Conservation (phyloP, 2,797 vertebrate species). For the Kryptolebias ocellatus region DNA sequence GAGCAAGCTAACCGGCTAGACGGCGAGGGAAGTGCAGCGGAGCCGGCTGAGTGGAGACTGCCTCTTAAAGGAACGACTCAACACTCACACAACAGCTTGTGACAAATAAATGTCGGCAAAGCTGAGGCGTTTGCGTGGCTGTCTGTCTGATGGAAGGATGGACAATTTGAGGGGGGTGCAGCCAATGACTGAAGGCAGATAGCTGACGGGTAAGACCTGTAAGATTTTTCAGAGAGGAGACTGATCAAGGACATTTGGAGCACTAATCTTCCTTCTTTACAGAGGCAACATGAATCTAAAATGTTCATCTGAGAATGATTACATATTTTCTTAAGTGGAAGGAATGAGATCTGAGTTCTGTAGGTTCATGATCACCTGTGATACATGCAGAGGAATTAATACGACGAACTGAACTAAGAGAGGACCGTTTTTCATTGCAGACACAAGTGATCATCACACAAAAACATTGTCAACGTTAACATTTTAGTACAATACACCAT, state of each 20-base stretch:
- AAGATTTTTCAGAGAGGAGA: conserved; percentile 63
- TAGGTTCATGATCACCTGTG: conserved; percentile 8
- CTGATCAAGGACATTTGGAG: conserved; percentile 76
- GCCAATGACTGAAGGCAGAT: conserved; percentile 53
- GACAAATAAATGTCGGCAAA: conserved; percentile 28
- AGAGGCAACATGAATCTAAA: neutral
- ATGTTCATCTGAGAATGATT: too few species aligned
- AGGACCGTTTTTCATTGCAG: conserved; percentile 10
- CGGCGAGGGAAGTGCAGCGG: conserved; percentile 43
- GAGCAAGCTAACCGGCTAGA: conserved; percentile 37
- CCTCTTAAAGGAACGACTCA: conserved; percentile 76
- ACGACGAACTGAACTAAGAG: conserved; percentile 15
- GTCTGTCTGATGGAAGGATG: conserved; percentile 50
- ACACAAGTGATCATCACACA: conserved; percentile 16
- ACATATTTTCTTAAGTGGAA: neutral
- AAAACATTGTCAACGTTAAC: conserved; percentile 17
- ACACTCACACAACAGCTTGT: conserved; percentile 75
- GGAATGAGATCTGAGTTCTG: neutral
- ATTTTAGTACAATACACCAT: conserved; percentile 27
- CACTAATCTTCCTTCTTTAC: conserved; percentile 26
- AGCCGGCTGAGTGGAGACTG: conserved; percentile 79
- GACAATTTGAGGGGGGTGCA: conserved; percentile 32
- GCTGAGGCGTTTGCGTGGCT: conserved; percentile 42
- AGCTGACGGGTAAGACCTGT: conserved; percentile 8
- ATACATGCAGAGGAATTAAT: neutral